Conservation (phyloP, 1,140 invertebrate genomes). For the Sesamia nonagrioides region DNA sequence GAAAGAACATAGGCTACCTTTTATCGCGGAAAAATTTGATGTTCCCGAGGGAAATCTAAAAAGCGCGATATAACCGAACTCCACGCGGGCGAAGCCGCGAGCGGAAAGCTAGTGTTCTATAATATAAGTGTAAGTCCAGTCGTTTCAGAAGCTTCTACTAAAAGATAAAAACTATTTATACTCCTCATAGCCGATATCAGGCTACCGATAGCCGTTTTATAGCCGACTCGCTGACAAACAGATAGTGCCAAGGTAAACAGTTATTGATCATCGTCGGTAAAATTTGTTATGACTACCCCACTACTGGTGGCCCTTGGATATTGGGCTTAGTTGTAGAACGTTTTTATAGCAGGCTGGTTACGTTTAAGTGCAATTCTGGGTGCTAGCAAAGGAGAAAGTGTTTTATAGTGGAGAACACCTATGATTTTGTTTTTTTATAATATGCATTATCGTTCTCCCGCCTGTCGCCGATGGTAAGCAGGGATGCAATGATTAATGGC, state of each 20-base stretch:
- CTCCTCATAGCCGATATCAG: slow-evolving; percentile 2
- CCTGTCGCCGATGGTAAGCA: too few relatives aligned
- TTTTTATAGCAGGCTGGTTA: not conserved
- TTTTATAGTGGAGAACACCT: too few relatives aligned
- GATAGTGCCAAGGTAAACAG: slow-evolving; percentile 19
- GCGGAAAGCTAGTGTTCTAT: too few relatives aligned
- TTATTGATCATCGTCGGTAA: slow-evolving; percentile 29
- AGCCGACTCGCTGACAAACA: slow-evolving; percentile 15
- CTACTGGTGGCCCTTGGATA: not conserved
- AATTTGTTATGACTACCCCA: slow-evolving; percentile 27
- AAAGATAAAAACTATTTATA: slow-evolving; percentile 43
- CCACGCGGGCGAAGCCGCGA: too few relatives aligned
- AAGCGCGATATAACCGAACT: too few relatives aligned
- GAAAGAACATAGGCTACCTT: too few relatives aligned
- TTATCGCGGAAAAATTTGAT: too few relatives aligned
- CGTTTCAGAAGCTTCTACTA: slow-evolving; percentile 20
- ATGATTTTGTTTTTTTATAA: too few relatives aligned
- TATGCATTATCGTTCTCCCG: too few relatives aligned
- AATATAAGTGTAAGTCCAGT: not conserved
- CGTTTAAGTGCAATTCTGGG: not conserved
- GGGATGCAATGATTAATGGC: too few relatives aligned
- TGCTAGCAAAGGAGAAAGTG: too few relatives aligned
- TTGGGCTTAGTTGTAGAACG: not conserved
- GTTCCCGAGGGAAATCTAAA: too few relatives aligned
- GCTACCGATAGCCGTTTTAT: slow-evolving; percentile 19